A percentile compares a stretch with the other conserved stretches of the same genome.
Evolutionary conservation across 2,888 invertebrate species (phyloP).

Genomic region (Harmothoe impar): DNA sequence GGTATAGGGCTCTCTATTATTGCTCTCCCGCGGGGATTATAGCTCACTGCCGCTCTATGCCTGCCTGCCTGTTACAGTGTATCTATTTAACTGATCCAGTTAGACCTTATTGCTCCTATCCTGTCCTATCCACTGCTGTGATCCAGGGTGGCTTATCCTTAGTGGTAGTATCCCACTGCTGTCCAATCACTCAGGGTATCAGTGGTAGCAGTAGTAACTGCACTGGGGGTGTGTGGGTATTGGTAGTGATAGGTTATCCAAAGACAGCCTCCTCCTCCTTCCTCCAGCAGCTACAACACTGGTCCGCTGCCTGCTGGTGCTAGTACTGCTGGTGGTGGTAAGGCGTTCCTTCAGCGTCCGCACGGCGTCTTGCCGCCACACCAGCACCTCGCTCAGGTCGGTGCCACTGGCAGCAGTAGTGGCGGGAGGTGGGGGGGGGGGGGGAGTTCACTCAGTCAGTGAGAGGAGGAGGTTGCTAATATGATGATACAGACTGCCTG

Average conservation of each 20-base stretch:
- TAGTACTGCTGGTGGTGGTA: background rate
- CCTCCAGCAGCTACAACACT: too few relatives aligned
- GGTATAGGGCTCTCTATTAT: too few relatives aligned
- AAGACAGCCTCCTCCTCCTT: too few relatives aligned
- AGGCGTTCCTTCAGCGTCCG: background rate
- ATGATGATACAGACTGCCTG: slow-evolving; percentile 34
- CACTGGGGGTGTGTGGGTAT: background rate
- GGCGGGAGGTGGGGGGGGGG: background rate
- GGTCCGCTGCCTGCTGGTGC: background rate
- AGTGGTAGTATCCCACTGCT: background rate
- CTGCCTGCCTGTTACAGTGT: background rate
- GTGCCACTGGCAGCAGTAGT: background rate
- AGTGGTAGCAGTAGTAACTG: background rate
- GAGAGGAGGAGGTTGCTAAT: slow-evolving; percentile 26
- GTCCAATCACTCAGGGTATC: background rate
- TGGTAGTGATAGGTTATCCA: background rate
- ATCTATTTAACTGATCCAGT: too few relatives aligned
- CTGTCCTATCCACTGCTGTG: background rate
- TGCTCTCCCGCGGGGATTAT: too few relatives aligned
- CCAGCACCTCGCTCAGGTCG: background rate
- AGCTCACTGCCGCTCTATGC: too few relatives aligned
- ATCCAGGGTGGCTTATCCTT: background rate
- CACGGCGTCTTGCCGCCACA: background rate
- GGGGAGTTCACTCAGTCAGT: slow-evolving; percentile 36
- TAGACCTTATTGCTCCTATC: too few relatives aligned